A percentile compares a stretch with the other conserved stretches of the same genome.
Conservation (phyloP, 1,140 invertebrate genomes). For the Glomeris maerens region DNA sequence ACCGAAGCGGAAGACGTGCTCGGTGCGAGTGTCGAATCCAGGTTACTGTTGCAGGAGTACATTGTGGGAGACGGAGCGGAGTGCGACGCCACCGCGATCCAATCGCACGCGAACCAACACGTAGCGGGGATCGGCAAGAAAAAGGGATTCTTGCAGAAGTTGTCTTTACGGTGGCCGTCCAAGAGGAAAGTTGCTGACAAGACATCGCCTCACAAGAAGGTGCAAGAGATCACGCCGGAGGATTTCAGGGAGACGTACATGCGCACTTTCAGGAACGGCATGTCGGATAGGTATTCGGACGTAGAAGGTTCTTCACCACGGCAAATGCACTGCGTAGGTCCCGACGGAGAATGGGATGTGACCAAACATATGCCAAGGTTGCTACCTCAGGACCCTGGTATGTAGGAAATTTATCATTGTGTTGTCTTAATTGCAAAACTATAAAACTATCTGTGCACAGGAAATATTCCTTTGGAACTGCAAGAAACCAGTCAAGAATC, state of each 20-base stretch:
- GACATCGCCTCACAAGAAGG: constrained; percentile 14
- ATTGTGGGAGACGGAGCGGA: constrained; percentile 12
- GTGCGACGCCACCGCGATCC: constrained; percentile 9
- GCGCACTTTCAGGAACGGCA: constrained; percentile 9
- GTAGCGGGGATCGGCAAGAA: constrained; percentile 14
- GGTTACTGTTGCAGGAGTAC: too few species aligned
- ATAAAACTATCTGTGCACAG: too few species aligned
- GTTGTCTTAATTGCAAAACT: too few species aligned
- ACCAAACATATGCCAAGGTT: too few species aligned
- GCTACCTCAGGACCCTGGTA: too few species aligned
- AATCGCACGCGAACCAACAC: background rate
- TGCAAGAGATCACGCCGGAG: constrained; percentile 19
- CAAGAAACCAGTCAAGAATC: too few species aligned
- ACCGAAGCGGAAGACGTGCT: constrained; percentile 11
- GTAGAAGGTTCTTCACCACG: constrained; percentile 12
- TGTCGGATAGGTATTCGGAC: constrained; percentile 9
- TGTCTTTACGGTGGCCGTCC: constrained; percentile 26
- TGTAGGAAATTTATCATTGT: too few species aligned
- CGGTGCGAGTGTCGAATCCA: constrained; percentile 3
- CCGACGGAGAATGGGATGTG: too few species aligned
- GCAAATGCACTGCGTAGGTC: constrained; percentile 15
- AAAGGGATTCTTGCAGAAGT: constrained; percentile 27
- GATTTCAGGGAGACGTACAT: constrained; percentile 23
- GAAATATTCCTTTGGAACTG: too few species aligned
- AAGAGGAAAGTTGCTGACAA: constrained; percentile 16